Percentiles rank a stretch among this genome's conserved stretches.
Conservation (phyloP, 2,888 invertebrate genomes). For the Leucophora obtusa region DNA sequence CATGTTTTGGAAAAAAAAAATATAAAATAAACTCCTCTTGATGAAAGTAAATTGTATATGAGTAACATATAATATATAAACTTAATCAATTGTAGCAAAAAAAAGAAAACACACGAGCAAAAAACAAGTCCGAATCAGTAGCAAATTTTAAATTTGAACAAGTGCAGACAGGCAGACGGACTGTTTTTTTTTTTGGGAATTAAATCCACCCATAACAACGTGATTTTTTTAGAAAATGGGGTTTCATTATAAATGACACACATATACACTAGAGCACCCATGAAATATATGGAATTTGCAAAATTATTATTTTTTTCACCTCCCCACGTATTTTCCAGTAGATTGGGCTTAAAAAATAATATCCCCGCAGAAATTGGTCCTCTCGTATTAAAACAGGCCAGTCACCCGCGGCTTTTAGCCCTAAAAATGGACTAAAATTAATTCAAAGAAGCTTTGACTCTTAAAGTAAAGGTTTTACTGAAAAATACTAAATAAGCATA, state of each 20-base stretch:
- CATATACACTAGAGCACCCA: too few species aligned
- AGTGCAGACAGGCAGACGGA: slow-evolving; percentile 8
- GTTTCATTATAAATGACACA: slow-evolving; percentile 14
- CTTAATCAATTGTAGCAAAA: slow-evolving; percentile 47
- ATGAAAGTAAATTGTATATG: not conserved
- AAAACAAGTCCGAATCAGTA: slow-evolving; percentile 22
- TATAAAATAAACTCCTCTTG: slow-evolving; percentile 5
- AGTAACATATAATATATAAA: slow-evolving; percentile 44
- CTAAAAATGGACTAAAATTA: too few species aligned
- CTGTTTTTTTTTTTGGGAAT: slow-evolving; percentile 11
- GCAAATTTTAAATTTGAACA: slow-evolving; percentile 23
- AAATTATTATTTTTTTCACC: too few species aligned
- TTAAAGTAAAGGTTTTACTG: too few species aligned
- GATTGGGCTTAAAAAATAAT: too few species aligned
- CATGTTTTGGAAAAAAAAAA: slow-evolving; percentile 24
- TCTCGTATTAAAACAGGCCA: too few species aligned
- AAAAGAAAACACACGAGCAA: slow-evolving; percentile 2
- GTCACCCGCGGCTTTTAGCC: too few species aligned
- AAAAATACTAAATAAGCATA: too few species aligned
- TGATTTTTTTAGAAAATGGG: slow-evolving; percentile 44
- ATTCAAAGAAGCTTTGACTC: too few species aligned
- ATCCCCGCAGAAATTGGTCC: too few species aligned
- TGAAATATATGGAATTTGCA: too few species aligned
- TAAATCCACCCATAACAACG: slow-evolving; percentile 48
- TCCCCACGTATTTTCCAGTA: too few species aligned